Percentiles rank a stretch among this genome's conserved stretches.
phyloP scores from a whole-genome alignment of 2,888 invertebrate genomes.

The Ganaspis brasiliensis region DNA sequence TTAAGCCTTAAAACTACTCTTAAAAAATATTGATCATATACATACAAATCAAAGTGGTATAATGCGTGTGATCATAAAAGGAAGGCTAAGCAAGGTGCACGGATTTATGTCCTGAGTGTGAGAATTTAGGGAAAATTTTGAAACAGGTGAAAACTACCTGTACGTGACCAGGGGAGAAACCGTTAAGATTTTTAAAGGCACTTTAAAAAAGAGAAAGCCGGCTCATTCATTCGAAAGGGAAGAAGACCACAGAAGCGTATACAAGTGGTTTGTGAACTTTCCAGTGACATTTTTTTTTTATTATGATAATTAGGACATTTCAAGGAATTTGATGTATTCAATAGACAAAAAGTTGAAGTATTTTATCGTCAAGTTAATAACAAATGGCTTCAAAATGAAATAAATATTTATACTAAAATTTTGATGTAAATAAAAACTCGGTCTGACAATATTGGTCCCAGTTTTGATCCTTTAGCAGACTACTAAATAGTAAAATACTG shows the following conservation, averaged over 20 bases:
- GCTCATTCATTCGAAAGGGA: background rate
- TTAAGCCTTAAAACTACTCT: background rate
- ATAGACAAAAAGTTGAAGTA: background rate
- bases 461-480: too few species aligned
- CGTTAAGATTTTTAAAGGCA: constrained; percentile 12
- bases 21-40: background rate
- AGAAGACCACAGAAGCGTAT: constrained; percentile 11
- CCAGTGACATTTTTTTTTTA: constrained; percentile 10
- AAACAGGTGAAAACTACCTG: constrained; percentile 4
- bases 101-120: constrained; percentile 10
- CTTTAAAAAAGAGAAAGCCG: constrained; percentile 17
- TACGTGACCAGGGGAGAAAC: constrained; percentile 16
- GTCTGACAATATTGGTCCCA: too few species aligned
- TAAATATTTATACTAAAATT: background rate
- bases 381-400: background rate
- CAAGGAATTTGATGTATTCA: background rate
- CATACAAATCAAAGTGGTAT: too few species aligned
- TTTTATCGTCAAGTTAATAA: background rate
- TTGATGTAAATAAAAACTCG: too few species aligned
- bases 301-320: background rate
- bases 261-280: constrained; percentile 10
- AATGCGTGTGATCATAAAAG: background rate
- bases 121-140: constrained; percentile 18
- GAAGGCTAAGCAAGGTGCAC: constrained; percentile 7
- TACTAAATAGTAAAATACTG: too few species aligned